A percentile compares a stretch with the other conserved stretches of the same genome.
Conservation (phyloP, 2,113 vertebrate genomes). For the Tetrao urogallus region DNA sequence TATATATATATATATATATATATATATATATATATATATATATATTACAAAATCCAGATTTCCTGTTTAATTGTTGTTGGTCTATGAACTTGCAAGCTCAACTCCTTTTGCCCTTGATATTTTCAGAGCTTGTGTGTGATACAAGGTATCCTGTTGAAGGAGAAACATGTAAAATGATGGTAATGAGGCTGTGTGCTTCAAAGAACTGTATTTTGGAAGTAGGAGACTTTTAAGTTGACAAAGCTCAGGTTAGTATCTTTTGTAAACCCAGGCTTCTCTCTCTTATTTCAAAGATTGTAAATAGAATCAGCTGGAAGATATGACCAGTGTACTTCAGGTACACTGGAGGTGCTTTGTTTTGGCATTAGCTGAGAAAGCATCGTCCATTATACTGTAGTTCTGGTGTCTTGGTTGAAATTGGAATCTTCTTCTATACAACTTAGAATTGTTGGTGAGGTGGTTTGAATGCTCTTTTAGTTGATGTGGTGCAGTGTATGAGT, state of each 20-base stretch:
- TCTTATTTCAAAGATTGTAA: not conserved
- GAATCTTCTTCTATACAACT: not conserved
- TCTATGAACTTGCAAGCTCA: not conserved
- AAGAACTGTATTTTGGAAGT: not conserved
- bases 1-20: no score
- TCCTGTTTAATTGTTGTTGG: not conserved
- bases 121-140: not conserved
- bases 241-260: rapidly evolving
- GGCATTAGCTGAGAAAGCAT: not conserved
- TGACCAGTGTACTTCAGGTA: not conserved
- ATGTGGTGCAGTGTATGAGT: not conserved
- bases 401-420: not conserved
- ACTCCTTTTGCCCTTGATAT: not conserved
- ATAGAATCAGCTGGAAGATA: not conserved
- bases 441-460: not conserved
- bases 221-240: not conserved
- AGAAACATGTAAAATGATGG: not conserved
- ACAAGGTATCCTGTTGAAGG: not conserved
- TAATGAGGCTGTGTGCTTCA: rapidly evolving
- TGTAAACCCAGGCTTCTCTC: not conserved
- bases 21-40: no score
- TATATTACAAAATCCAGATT: not conserved
- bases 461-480: not conserved
- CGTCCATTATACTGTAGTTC: not conserved
- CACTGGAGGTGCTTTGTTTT: not conserved